These are phyloP conservation scores for Mesorhabditis belari DNA, from an alignment of 2,888 invertebrate species.

Conservation along the genomic window DNA sequence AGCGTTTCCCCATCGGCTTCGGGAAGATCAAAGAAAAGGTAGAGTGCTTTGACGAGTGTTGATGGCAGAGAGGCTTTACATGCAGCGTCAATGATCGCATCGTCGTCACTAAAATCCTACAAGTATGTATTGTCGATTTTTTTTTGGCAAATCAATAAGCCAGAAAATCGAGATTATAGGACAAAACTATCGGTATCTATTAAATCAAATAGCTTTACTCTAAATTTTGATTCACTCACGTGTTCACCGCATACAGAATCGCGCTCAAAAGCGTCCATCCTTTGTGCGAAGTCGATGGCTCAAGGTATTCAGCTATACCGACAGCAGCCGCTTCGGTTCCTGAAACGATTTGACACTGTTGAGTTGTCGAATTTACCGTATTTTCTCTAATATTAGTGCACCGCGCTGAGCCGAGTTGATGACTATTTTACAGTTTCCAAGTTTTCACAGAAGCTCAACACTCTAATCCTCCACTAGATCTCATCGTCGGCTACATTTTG, in stretches of 20 bases:
- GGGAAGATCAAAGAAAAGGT: constrained; percentile 94
- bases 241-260: constrained; percentile 26
- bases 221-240: constrained; percentile 12
- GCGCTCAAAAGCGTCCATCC: constrained; percentile 46
- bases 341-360: constrained; percentile 54
- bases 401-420: no score
- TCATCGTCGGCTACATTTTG: no score
- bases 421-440: no score
- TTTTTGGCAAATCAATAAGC: no score
- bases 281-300: constrained; percentile 61
- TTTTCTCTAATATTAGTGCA: no score
- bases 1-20: constrained; percentile 5
- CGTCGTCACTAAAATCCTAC: constrained; percentile 44
- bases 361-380: no score
- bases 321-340: constrained; percentile 84
- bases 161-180: no score
- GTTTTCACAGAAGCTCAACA: no score
- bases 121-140: no score
- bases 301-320: constrained; percentile 90
- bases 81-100: constrained; percentile 51
- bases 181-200: neutral
- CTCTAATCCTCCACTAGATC: no score
- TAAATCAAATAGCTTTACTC: neutral
- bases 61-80: constrained; percentile 85
- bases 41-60: constrained; percentile 92